Base-by-base conservation (phyloP, 2,888 invertebrate genomes). In the Epistrophe grossulariae region DNA sequence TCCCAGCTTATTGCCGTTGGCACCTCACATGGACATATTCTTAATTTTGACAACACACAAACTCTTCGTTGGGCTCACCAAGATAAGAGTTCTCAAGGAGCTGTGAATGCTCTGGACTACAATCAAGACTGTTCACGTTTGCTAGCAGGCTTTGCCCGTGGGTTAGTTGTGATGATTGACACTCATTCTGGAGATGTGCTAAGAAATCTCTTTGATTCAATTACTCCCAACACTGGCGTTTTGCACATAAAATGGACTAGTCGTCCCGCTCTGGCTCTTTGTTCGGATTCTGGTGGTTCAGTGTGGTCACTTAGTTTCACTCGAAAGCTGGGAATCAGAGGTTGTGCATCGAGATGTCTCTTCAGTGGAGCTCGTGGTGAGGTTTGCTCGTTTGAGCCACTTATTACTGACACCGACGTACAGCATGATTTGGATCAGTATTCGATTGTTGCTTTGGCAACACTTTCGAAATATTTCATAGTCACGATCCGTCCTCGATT, bases 341-440 rank as follows among this genome's bases (percentile, higher is more conserved):
- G 97, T 0, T 97, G 97, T 92, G 96, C 97, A 84, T 97, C 98
- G 0, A 96, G 97, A 72, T 99, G 99, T 92, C 94, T 99, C 17
- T 99, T 99, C 93, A 99, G 99, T 45, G 99, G 99, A 43, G 98
- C 98, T 74, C 95, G 98, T 76, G 99, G 99, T 0, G 99, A 99
- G 94, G 98, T 98, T 15, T 96, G 96, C 90, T 94, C 95, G 4
- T 93, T 97, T 43, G 96, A 96, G 89, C 96, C 97, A 0, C 93
- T 97, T 13, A 93, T 92, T 8, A 90, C 92, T 79, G 91, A 93
- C 43, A 92, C 89, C 0, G 93, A 93, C 77, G 93, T 93, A 71
- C 91, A 93, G 13, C 95, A 96, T 91, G 96, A 97, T 17, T 93
- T 97, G 88, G 95, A 95, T 90, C 95, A 95, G 89, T 95, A 95